Base-by-base conservation (phyloP, 2,797 vertebrate species). In the Hoplostethus atlanticus region DNA sequence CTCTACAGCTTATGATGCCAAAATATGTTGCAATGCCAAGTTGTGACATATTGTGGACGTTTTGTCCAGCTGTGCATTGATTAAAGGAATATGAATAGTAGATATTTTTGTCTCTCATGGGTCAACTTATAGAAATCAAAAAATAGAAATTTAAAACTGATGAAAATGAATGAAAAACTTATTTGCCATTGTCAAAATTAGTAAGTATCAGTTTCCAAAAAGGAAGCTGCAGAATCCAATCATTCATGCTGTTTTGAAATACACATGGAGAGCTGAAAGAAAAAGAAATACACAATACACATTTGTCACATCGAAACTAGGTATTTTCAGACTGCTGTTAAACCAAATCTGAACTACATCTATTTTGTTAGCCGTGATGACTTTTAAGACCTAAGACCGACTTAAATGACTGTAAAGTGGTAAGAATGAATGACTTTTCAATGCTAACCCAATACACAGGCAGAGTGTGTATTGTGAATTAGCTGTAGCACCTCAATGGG, bases 1-100 rank as follows among this genome's bases (percentile, higher is more conserved):
- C 73, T 54, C n/a, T 10, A 11, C 31, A 17, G 15, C 13, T 66
- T 17, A 6, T 61, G 65, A 81, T n/a, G 69, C 81, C 65, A 83
- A 63, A 31, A 68, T 25, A 9, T 60, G 73, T 50, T 57, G 52
- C 55, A 36, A 11, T 36, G 76, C 48, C 71, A 56, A 61, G 59
- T 30, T 44, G 53, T 67, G 38, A 54, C 69, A 53, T 15, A 8
- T 50, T 38, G 40, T 36, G 66, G 71, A 65, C 42, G 51, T 36
- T 64, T 2, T 28, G 56, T 75, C 57, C 68, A 73, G 76, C 62
- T 68, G 71, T 34, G 38, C 50, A 13, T 66, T 65, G 56, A 65
- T 66, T 47, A 38, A 76, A 51, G 17, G 21, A 66, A 64, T 34
- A 50, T 36, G n/a, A 71, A 80, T 51, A 50, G 62, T 51, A 21